Evolutionary conservation across 2,888 invertebrate species (phyloP).

Genomic region (Stenchaetothrips biformis): DNA sequence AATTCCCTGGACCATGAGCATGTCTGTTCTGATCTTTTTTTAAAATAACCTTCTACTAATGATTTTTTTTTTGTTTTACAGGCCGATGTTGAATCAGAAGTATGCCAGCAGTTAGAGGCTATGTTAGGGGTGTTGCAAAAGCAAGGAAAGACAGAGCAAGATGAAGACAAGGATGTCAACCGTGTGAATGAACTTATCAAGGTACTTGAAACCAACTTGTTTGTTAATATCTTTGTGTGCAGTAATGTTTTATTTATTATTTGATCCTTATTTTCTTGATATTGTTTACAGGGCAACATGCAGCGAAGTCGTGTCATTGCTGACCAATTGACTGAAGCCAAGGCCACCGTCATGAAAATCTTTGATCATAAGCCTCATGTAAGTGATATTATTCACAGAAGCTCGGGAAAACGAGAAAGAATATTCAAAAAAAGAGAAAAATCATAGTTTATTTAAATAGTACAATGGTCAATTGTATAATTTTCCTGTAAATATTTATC

Average conservation of each 20-base stretch:
- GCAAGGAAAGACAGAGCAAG: constrained; percentile 47
- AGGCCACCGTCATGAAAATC: constrained; percentile 79
- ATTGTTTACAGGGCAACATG: constrained; percentile 73
- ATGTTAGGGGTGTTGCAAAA: constrained; percentile 45
- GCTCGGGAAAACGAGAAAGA: constrained; percentile 79
- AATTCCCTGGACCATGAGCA: constrained; percentile 39
- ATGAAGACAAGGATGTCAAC: constrained; percentile 49
- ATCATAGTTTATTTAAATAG: constrained; percentile 32
- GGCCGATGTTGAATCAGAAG: constrained; percentile 55
- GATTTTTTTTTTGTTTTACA: constrained; percentile 40
- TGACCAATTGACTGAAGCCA: constrained; percentile 86
- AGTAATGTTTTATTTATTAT: background rate
- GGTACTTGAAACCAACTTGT: constrained; percentile 44
- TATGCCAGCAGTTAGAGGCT: constrained; percentile 50
- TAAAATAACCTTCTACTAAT: constrained; percentile 20
- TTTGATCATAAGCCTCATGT: constrained; percentile 88
- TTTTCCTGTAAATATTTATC: background rate
- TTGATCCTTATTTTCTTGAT: constrained; percentile 27
- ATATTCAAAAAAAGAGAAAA: constrained; percentile 82
- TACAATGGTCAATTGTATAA: background rate
- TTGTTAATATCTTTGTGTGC: constrained; percentile 30
- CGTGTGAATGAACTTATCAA: constrained; percentile 59
- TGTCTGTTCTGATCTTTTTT: background rate
- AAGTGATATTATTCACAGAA: constrained; percentile 81
- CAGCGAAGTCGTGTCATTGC: constrained; percentile 89